phyloP scores from a whole-genome alignment of 2,113 vertebrate species.

The Dasyornis broadbenti region DNA sequence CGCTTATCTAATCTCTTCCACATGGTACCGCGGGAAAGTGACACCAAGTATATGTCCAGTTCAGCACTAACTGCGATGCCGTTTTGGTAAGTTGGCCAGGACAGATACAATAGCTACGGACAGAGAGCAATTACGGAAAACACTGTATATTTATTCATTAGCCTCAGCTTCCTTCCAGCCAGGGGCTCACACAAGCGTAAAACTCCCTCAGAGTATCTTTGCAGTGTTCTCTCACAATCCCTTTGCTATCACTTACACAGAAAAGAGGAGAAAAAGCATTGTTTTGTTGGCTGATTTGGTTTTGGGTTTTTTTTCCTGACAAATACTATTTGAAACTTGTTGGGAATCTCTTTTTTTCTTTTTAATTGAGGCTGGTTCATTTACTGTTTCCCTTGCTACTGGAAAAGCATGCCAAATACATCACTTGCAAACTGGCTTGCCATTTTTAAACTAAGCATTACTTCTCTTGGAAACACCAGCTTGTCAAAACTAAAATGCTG shows the following conservation, averaged over 20 bases:
- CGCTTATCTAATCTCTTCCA: conserved; percentile 17
- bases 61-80: background rate
- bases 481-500: background rate
- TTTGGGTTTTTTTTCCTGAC: rapidly evolving
- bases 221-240: background rate
- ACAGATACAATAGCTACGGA: background rate
- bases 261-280: background rate
- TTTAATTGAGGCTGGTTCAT: background rate
- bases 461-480: background rate
- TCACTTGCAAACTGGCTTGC: background rate
- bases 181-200: background rate
- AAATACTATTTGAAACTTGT: background rate
- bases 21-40: background rate
- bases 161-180: background rate
- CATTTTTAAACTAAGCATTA: background rate
- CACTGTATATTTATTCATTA: background rate
- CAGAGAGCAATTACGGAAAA: background rate
- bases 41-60: background rate
- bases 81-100: background rate
- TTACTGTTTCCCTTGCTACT: background rate
- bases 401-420: background rate
- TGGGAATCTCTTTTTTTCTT: background rate
- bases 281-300: background rate
- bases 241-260: background rate
- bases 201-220: background rate